Base-by-base conservation (phyloP, 2,113 vertebrate species). In the Myanophis thanlyinensis region DNA sequence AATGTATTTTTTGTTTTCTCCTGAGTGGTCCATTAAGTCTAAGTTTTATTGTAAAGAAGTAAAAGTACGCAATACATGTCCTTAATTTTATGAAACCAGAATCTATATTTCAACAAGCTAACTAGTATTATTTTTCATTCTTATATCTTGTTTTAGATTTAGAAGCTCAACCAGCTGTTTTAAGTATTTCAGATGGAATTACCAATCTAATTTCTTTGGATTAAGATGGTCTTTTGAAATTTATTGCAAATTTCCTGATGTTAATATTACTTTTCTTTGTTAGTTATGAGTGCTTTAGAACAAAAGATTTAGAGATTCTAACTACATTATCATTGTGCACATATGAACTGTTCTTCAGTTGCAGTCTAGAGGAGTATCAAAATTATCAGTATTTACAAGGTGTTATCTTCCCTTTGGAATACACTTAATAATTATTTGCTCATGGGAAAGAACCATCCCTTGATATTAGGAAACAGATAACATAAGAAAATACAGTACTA, bases 391-490 rank as follows among this genome's bases (percentile, higher is more conserved):
- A 87, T 40, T 88, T 93, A 30, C 92, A 88, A 94, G 0, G 1
- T 9, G 89, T 92, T 51, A 10, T 40, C 23, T 27, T n/a, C 89
- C 23, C 1, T n/a, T 54, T 20, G 27, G 23, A 27, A 89, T 47
- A 85, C 25, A 90, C 22, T 91, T 94, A 10, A 54, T 93, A 89
- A 90, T 93, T 93, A 49, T 73, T 94, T 91, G 47, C 88, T 95
- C 91, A 51, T 54, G 51, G 49, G 47, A 91, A 94, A 85, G 91
- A 56, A 89, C 86, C 48, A 90, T 94, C 89, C 25, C 85, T 89
- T 40, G 49, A 62, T 95, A 22, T 90, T 87, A 92, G 88, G 51
- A 13, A 27, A 30, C 18, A 47, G 35, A 89, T 91, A 7, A 56
- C 89, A 86, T 47, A 91, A 52, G 46, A 93, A 94, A 44, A 11